Percentiles rank a stretch among this genome's conserved stretches.
Conservation (phyloP, 2,797 vertebrate species). For the Champsocephalus gunnari region DNA sequence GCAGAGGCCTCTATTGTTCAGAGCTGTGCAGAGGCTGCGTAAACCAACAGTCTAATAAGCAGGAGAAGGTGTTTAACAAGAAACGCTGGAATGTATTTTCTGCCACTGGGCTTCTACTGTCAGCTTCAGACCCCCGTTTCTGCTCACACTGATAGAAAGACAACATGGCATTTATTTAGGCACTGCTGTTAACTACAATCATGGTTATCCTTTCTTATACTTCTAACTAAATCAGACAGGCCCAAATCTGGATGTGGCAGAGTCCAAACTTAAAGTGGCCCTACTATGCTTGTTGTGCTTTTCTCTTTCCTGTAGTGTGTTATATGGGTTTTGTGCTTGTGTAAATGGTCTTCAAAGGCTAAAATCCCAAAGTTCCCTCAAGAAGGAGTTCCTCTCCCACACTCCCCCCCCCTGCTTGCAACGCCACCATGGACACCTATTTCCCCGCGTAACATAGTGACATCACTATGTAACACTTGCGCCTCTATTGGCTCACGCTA, state of each 20-base stretch:
- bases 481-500: too few species aligned
- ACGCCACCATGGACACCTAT: too few species aligned
- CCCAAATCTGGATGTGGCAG: conserved; percentile 5
- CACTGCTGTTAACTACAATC: conserved; percentile 21
- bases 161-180: conserved; percentile 10
- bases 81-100: conserved; percentile 15
- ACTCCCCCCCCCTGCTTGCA: not conserved
- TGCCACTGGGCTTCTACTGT: not conserved
- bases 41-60: conserved; percentile 38
- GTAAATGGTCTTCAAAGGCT: too few species aligned
- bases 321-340: too few species aligned
- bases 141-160: not conserved
- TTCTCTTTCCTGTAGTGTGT: not conserved
- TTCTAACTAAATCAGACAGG: conserved; percentile 28
- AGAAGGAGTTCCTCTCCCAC: too few species aligned
- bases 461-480: too few species aligned
- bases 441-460: too few species aligned
- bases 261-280: not conserved
- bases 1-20: conserved; percentile 41
- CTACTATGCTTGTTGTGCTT: too few species aligned
- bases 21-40: conserved; percentile 24
- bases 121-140: not conserved
- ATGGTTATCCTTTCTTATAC: conserved; percentile 33
- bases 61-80: conserved; percentile 26
- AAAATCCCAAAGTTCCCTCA: too few species aligned